These are phyloP conservation scores for Clivina fossor DNA, from an alignment of 2,888 invertebrate species.

Conservation along the genomic window DNA sequence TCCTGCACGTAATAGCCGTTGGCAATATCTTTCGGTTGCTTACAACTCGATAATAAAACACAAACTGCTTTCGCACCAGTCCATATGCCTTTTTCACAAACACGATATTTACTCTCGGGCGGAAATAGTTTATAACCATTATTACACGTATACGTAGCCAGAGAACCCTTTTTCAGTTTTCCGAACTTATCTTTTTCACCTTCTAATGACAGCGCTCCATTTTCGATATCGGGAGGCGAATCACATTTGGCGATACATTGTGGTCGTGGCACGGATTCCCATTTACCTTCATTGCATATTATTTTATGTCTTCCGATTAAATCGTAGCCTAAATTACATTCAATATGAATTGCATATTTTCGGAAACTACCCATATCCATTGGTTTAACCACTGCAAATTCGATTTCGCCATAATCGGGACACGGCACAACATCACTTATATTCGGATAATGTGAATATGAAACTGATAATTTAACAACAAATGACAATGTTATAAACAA, in stretches of 20 bases:
- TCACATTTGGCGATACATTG: constrained; percentile 47
- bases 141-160: constrained; percentile 49
- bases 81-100: constrained; percentile 53
- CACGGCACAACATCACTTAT: constrained; percentile 40
- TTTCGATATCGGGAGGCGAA: constrained; percentile 47
- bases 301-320: constrained; percentile 49
- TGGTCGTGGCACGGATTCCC: constrained; percentile 45
- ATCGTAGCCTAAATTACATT: constrained; percentile 48
- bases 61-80: constrained; percentile 49
- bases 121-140: constrained; percentile 47
- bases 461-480: constrained; percentile 10
- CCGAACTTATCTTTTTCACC: constrained; percentile 35
- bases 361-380: constrained; percentile 8
- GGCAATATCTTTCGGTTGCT: constrained; percentile 45
- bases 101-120: constrained; percentile 47
- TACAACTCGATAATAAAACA: constrained; percentile 45
- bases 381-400: constrained; percentile 40
- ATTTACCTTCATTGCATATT: constrained; percentile 48
- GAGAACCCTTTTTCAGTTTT: constrained; percentile 46
- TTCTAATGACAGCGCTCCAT: constrained; percentile 47
- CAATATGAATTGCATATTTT: constrained; percentile 40
- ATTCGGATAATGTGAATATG: constrained; percentile 20
- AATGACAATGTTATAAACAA: constrained; percentile 17
- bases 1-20: constrained; percentile 51
- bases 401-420: constrained; percentile 43